Evolutionary conservation across 2,888 invertebrate genomes (phyloP), one percentile per base, ranked within the genome.

Genomic region (Nomada ferruginata): DNA sequence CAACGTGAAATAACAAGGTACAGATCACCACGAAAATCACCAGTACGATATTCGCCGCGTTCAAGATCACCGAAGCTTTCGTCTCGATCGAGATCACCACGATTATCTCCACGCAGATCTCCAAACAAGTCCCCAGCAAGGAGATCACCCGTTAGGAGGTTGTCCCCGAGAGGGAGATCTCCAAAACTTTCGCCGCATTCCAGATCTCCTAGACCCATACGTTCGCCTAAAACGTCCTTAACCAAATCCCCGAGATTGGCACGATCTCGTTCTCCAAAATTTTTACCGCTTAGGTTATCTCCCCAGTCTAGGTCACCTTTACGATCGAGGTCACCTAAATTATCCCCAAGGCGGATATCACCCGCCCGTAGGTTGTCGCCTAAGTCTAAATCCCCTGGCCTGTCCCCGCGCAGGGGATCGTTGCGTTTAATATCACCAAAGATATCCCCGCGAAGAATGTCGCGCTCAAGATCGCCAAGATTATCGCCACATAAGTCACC

Each of bases 21-120:
- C 9, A 93, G 93, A 80, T 94, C 94, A 18, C 91, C 94, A n/a
- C 70, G 89, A 50, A 94, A 92, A 75, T 93, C 92, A 5, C 93
- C 93, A 0, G 87, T 92, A 1, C 89, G 89, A 76, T 90, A 89
- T 59, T 91, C 90, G 0, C 88, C 90, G 3, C 89, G 89, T 61
- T 91, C 91, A 2, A 89, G 89, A 61, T 92, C 92, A 4, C 92
- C 94, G 0, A 90, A 88, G 61, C 80, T 87, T 3, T 91, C 91
- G 2, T 89, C 91, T 2, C 88, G 89, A 59, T 86, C 91, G 4
- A 85, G 89, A 69, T 92, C 92, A 36, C 85, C 88, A n/a, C 86
- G 92, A 68, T 90, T 91, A 26, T 90, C 90, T 20, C 89, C 87
- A 29, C 88, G 85, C 42, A 80, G 89, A 68, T 91, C 90, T 7